Conservation (phyloP, 2,888 invertebrate genomes). For the Lochmaea crataegi region DNA sequence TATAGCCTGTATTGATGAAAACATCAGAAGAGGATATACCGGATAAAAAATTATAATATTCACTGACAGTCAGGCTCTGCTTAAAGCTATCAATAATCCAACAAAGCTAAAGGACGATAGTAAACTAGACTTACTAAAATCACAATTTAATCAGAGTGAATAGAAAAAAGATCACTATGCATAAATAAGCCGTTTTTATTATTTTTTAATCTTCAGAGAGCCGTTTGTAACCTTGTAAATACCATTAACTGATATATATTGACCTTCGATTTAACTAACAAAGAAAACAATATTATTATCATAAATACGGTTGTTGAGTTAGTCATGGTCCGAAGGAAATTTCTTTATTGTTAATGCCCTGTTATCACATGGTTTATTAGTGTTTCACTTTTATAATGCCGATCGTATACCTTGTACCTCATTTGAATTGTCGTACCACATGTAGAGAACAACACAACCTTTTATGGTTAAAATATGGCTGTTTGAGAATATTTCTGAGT, state of each 20-base stretch:
- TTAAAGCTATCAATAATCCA: too few species aligned
- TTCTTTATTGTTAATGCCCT: slow-evolving; percentile 6
- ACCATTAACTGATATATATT: neutral
- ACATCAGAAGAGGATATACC: too few species aligned
- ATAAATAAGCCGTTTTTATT: too few species aligned
- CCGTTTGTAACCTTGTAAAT: neutral
- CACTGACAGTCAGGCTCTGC: too few species aligned
- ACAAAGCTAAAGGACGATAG: too few species aligned
- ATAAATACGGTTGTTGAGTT: slow-evolving; percentile 5
- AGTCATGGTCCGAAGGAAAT: neutral
- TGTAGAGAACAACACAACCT: neutral
- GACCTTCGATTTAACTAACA: neutral
- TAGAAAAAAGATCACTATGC: too few species aligned
- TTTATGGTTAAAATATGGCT: neutral
- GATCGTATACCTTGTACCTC: neutral
- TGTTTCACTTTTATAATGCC: slow-evolving; percentile 6
- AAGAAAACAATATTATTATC: slow-evolving; percentile 6
- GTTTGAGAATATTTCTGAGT: neutral
- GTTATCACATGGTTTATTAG: slow-evolving; percentile 1
- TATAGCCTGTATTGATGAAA: too few species aligned
- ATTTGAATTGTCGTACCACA: slow-evolving; percentile 1
- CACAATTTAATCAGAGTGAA: too few species aligned
- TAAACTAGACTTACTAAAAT: too few species aligned
- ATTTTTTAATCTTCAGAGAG: too few species aligned
- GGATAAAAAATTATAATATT: too few species aligned